Evolutionary conservation across 1,140 invertebrate species (phyloP).

Genomic region (Euwallacea similis): DNA sequence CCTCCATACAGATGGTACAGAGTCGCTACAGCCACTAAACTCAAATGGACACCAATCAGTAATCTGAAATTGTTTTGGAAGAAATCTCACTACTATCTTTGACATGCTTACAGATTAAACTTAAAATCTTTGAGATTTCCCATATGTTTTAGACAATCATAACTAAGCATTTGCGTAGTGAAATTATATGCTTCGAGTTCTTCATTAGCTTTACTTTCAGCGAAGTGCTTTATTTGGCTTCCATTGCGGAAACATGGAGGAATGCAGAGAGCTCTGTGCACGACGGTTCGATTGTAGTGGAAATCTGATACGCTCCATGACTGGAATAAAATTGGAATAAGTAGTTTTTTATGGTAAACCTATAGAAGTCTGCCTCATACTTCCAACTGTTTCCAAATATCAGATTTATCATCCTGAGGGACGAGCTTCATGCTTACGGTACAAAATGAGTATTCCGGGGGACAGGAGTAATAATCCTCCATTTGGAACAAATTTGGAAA

Average conservation of each 20-base stretch:
- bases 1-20: no score
- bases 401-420: not conserved
- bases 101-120: no score
- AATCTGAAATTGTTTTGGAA: no score
- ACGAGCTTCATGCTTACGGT: not conserved
- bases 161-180: no score
- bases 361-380: not conserved
- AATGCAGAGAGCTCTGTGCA: conserved; percentile 2
- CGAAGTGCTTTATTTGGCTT: not conserved
- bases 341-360: no score
- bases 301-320: not conserved
- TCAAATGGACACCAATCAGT: no score
- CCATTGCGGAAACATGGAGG: not conserved
- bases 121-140: no score
- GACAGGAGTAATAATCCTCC: conserved; percentile 2
- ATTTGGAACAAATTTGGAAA: conserved; percentile 3
- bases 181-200: no score
- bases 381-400: not conserved
- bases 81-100: no score
- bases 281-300: not conserved
- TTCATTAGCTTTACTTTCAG: not conserved
- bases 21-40: no score
- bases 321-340: not conserved
- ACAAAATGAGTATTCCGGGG: not conserved
- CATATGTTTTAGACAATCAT: no score